Conservation (phyloP, 92 coral and sea anemone genomes). For the Phenganax marumi region DNA sequence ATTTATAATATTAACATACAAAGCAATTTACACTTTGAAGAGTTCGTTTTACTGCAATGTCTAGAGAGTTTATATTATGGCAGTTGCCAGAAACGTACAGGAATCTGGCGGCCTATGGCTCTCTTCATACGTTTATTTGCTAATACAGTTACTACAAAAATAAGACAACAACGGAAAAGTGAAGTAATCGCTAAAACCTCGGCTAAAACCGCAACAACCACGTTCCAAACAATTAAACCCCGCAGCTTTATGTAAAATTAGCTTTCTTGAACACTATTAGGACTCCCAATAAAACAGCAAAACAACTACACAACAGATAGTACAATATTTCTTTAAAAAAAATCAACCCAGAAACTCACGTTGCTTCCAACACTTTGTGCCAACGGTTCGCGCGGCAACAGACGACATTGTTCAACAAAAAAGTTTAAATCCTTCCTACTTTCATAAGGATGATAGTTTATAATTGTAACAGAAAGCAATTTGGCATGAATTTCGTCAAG, state of each 20-base stretch:
- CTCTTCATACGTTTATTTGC: background rate
- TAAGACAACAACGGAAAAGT: background rate
- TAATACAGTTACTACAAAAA: background rate
- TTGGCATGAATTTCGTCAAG: background rate
- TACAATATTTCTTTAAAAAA: background rate
- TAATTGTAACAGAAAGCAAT: background rate
- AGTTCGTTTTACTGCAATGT: background rate
- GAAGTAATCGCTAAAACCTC: background rate
- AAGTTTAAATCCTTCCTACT: background rate
- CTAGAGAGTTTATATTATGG: background rate
- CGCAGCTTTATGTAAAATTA: background rate
- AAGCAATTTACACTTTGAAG: background rate
- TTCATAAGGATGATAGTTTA: slow-evolving; percentile 1
- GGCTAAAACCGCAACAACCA: slow-evolving; percentile 16
- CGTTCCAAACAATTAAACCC: slow-evolving; percentile 11
- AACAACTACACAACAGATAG: background rate
- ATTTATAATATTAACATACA: background rate
- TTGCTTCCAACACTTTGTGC: slow-evolving; percentile 37
- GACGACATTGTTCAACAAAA: background rate
- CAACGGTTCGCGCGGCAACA: slow-evolving; percentile 21
- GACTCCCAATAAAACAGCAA: background rate
- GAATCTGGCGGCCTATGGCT: background rate
- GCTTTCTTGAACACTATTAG: background rate
- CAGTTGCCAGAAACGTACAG: background rate
- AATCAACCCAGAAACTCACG: slow-evolving; percentile 29